Conservation (phyloP, 2,113 vertebrate genomes). For the Tyrannus savana region DNA sequence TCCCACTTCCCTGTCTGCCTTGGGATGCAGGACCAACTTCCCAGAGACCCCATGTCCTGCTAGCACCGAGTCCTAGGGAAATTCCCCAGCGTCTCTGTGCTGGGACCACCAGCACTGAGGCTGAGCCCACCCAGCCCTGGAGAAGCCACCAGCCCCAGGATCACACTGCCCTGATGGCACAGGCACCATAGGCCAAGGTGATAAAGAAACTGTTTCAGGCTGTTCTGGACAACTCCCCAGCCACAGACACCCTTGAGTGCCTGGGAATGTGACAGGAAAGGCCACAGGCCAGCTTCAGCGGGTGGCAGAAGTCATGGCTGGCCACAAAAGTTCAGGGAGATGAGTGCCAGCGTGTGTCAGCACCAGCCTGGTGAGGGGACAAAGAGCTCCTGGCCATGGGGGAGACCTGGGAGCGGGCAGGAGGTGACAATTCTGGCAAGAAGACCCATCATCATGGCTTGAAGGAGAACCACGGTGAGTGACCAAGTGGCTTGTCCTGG, state of each 20-base stretch:
- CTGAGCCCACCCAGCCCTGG: background rate
- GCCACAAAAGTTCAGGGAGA: background rate
- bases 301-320: background rate
- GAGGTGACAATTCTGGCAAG: background rate
- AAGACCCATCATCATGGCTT: background rate
- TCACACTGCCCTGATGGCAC: fast-evolving
- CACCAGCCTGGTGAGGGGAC: background rate
- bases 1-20: background rate
- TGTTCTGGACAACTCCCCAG: background rate
- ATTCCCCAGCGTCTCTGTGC: background rate
- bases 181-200: background rate
- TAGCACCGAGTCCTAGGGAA: background rate
- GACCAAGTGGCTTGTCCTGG: background rate
- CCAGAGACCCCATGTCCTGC: background rate
- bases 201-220: background rate
- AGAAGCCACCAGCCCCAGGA: background rate
- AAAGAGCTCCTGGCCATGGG: background rate
- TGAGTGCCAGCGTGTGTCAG: background rate
- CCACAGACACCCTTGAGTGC: fast-evolving
- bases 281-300: background rate
- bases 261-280: fast-evolving
- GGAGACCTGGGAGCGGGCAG: background rate
- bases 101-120: background rate
- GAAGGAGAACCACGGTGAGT: background rate
- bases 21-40: background rate